phyloP scores from a whole-genome alignment of 2,113 vertebrate species.

The Megalops atlanticus region DNA sequence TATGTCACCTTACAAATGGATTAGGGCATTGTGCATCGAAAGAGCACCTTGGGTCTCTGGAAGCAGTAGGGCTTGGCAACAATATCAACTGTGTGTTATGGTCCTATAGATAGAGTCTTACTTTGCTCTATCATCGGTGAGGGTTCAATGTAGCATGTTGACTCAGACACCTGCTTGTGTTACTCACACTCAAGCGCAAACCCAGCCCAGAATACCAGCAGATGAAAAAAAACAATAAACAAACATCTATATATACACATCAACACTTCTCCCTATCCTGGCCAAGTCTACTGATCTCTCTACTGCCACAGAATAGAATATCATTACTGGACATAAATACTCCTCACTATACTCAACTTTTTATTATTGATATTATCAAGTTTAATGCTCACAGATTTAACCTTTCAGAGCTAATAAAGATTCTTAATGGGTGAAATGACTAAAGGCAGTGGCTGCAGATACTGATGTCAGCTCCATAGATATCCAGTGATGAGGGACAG shows the following conservation, averaged over 20 bases:
- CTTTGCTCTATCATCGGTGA: conserved; percentile 7
- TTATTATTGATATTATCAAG: neutral
- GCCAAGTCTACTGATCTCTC: no score
- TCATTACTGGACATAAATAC: neutral
- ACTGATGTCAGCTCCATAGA: neutral
- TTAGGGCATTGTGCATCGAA: neutral
- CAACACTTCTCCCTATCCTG: neutral
- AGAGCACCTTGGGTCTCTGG: neutral
- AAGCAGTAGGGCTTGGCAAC: neutral
- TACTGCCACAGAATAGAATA: no score
- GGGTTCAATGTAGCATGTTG: neutral
- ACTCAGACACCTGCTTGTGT: conserved; percentile 6
- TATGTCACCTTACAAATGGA: neutral
- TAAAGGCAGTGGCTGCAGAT: neutral
- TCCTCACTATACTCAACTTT: neutral
- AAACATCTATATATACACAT: no score
- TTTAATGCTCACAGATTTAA: neutral
- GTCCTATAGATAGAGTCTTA: conserved; percentile 15
- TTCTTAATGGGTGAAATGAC: neutral
- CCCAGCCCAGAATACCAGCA: neutral
- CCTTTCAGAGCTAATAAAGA: neutral
- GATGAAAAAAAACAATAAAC: neutral
- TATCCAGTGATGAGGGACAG: neutral
- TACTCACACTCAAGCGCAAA: neutral
- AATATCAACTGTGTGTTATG: neutral